Percentiles rank a stretch among this genome's conserved stretches.
These are phyloP conservation scores for Gnatocerus cornutus DNA, from an alignment of 2,888 invertebrate species.

Conservation along the genomic window DNA sequence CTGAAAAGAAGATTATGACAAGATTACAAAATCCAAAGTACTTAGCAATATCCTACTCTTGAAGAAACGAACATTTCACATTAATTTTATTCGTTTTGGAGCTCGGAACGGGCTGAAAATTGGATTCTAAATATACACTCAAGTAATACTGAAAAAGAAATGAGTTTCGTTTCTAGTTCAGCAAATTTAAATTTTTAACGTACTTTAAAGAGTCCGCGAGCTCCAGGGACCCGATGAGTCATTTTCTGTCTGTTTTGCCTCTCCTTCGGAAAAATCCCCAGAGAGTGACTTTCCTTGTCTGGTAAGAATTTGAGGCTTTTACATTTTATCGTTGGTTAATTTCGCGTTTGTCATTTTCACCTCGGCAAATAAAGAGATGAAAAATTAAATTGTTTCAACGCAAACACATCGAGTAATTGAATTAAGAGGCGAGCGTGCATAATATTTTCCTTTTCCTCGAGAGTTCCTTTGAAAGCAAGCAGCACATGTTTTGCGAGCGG, in stretches of 20 bases:
- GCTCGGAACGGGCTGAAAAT: neutral
- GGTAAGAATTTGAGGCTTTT: slow-evolving; percentile 26
- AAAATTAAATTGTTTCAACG: neutral
- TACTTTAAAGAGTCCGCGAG: slow-evolving; percentile 1
- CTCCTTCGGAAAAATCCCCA: slow-evolving; percentile 12
- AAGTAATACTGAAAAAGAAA: neutral
- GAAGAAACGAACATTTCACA: neutral
- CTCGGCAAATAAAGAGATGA: slow-evolving; percentile 17
- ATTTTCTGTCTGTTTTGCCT: slow-evolving; percentile 18
- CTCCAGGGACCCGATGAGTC: slow-evolving; percentile 16
- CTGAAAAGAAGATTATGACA: too few species aligned
- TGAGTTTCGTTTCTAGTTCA: neutral
- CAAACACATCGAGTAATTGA: slow-evolving; percentile 1
- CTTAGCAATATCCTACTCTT: too few species aligned
- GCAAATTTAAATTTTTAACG: slow-evolving; percentile 26
- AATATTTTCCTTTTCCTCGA: slow-evolving; percentile 15
- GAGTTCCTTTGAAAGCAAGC: slow-evolving; percentile 12
- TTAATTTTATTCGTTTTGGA: neutral
- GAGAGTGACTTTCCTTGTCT: slow-evolving; percentile 12
- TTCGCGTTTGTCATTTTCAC: slow-evolving; percentile 27
- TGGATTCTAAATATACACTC: neutral
- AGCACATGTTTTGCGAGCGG: slow-evolving; percentile 22
- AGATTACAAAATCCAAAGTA: too few species aligned
- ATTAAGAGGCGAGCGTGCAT: slow-evolving; percentile 13
- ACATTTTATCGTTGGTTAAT: slow-evolving; percentile 18